Evolutionary conservation across 2,113 vertebrate species (phyloP).

Genomic region (Amphiprion ocellaris): DNA sequence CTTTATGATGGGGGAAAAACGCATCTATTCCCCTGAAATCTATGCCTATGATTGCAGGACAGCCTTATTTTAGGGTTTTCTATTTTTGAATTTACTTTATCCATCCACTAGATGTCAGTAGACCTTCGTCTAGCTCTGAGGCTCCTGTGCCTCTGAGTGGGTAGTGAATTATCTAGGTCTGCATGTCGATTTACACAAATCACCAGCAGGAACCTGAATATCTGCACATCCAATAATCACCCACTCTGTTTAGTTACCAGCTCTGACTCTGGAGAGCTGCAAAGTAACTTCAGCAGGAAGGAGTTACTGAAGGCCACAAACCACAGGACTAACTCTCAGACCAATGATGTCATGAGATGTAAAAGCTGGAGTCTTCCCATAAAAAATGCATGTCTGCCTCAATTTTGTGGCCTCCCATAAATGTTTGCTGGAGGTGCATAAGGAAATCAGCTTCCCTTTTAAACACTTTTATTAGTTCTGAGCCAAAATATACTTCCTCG

Average conservation of each 20-base stretch:
- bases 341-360: slow-evolving; percentile 43
- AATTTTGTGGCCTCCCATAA: slow-evolving; percentile 41
- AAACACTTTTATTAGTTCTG: slow-evolving; percentile 23
- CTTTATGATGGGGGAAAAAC: no score
- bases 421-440: slow-evolving; percentile 36
- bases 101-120: slow-evolving; percentile 69
- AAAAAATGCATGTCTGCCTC: slow-evolving; percentile 42
- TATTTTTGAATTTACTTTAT: neutral
- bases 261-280: slow-evolving; percentile 32
- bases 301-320: slow-evolving; percentile 48
- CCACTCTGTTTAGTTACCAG: slow-evolving; percentile 42
- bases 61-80: neutral
- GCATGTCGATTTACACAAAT: slow-evolving; percentile 46
- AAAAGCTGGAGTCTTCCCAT: slow-evolving; percentile 37
- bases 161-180: slow-evolving; percentile 48
- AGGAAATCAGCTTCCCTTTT: slow-evolving; percentile 43
- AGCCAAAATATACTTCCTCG: slow-evolving; percentile 20
- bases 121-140: slow-evolving; percentile 15
- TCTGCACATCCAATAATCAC: slow-evolving; percentile 47
- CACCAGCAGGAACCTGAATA: slow-evolving; percentile 42
- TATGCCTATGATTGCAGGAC: neutral
- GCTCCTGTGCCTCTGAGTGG: slow-evolving; percentile 19
- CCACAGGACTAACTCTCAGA: slow-evolving; percentile 20
- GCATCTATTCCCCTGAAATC: no score
- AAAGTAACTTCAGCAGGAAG: slow-evolving; percentile 35